A percentile compares a stretch with the other conserved stretches of the same genome.
phyloP scores from a whole-genome alignment of 1,140 invertebrate species.

The Drosophila triauraria region DNA sequence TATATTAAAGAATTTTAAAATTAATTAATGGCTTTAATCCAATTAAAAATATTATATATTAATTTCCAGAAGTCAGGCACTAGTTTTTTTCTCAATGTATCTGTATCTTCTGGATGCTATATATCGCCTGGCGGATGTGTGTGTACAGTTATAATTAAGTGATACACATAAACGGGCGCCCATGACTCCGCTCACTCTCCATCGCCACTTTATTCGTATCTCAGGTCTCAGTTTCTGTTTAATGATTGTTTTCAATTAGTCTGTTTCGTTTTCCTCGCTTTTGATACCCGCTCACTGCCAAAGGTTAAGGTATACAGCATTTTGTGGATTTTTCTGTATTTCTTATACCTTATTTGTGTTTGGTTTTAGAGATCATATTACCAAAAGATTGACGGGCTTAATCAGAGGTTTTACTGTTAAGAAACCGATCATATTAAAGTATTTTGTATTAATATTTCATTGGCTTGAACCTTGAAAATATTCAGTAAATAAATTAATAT shows the following conservation, averaged over 20 bases:
- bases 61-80: too few species aligned
- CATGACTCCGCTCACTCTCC: constrained; percentile 14
- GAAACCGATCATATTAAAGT: background rate
- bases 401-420: background rate
- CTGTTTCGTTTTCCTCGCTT: constrained; percentile 38
- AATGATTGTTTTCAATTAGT: constrained; percentile 82
- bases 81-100: background rate
- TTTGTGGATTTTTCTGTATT: background rate
- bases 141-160: constrained; percentile 81
- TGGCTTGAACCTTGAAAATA: background rate
- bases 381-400: background rate
- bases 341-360: background rate
- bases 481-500: background rate
- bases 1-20: too few species aligned
- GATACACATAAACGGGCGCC: constrained; percentile 66
- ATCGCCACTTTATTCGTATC: constrained; percentile 8
- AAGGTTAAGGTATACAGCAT: constrained; percentile 10
- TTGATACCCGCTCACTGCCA: constrained; percentile 1
- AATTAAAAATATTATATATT: too few species aligned
- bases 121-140: constrained; percentile 35
- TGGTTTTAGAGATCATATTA: constrained; percentile 4
- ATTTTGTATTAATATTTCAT: background rate
- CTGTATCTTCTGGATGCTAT: constrained; percentile 28
- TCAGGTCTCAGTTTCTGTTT: constrained; percentile 58
- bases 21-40: background rate